A percentile compares a stretch with the other conserved stretches of the same genome.
These are phyloP conservation scores for Clarias platycephalus DNA, from an alignment of 2,797 vertebrate species.

Conservation along the genomic window DNA sequence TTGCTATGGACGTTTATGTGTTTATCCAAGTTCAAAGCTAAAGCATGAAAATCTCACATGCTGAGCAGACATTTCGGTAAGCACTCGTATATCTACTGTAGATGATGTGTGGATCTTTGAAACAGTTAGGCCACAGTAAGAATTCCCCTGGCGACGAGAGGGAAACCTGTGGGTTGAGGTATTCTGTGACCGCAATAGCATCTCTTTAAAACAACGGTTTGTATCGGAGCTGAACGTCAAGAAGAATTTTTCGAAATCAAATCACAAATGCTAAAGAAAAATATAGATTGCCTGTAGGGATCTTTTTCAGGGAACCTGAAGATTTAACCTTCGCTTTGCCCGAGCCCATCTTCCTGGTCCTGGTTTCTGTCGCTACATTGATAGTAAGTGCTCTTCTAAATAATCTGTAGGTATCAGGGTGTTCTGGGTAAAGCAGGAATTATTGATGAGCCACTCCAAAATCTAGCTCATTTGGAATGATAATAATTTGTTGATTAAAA, in stretches of 20 bases:
- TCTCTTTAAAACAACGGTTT: constrained; percentile 76
- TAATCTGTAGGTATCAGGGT: constrained; percentile 1
- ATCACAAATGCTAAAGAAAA: constrained; percentile 1
- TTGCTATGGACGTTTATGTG: constrained; percentile 67
- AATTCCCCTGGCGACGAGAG: constrained; percentile 65
- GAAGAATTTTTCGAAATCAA: constrained; percentile 52
- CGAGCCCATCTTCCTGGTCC: constrained; percentile 29
- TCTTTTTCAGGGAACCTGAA: constrained; percentile 46
- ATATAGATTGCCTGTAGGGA: constrained; percentile 45
- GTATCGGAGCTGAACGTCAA: constrained; percentile 69
- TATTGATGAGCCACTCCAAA: constrained; percentile 37
- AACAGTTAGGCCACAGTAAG: constrained; percentile 66
- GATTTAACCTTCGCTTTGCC: constrained; percentile 30
- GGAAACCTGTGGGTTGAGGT: constrained; percentile 78
- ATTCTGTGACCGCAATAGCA: constrained; percentile 78
- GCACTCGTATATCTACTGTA: constrained; percentile 69
- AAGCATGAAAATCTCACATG: constrained; percentile 66
- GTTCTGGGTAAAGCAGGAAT: constrained; percentile 30
- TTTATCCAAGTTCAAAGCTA: constrained; percentile 70
- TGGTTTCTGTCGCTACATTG: neutral
- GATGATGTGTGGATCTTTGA: constrained; percentile 74
- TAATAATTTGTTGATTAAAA: constrained; percentile 64
- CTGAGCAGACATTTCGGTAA: constrained; percentile 67
- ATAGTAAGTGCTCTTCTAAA: constrained; percentile 23
- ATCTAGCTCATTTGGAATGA: constrained; percentile 70